phyloP scores from a whole-genome alignment of 2,888 invertebrate genomes.

The Chaetogeoica ovagalla region DNA sequence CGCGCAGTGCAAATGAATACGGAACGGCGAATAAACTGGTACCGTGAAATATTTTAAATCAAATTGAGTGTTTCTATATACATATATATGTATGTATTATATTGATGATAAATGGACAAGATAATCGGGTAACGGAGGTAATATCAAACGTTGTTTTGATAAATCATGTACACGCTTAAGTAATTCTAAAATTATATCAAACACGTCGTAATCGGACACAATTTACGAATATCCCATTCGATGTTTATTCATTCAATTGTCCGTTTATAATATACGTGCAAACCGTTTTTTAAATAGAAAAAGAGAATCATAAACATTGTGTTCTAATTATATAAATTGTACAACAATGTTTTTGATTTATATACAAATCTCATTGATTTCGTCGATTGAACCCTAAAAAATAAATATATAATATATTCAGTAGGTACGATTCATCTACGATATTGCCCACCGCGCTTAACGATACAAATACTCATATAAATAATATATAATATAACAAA shows the following conservation, averaged over 20 bases:
- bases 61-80: background rate
- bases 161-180: background rate
- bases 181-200: background rate
- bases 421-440: too few species aligned
- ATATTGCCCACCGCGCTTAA: too few species aligned
- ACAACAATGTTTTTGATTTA: slow-evolving; percentile 20
- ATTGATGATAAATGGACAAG: slow-evolving; percentile 1
- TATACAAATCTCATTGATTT: background rate
- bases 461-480: too few species aligned
- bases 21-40: background rate
- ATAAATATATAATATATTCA: too few species aligned
- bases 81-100: too few species aligned
- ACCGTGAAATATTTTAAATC: background rate
- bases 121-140: background rate
- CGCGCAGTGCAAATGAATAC: background rate
- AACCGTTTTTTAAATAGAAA: background rate
- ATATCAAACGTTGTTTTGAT: background rate
- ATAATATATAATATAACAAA: too few species aligned
- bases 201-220: too few species aligned
- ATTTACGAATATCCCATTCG: background rate
- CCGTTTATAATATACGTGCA: background rate
- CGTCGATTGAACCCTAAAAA: background rate
- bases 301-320: slow-evolving; percentile 29
- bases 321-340: background rate
- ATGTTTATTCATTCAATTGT: background rate